Evolutionary conservation across 92 coral and sea anemone species (phyloP), one percentile per base, ranked within the genome.

Genomic region (Hydrozoanthus gracilis): DNA sequence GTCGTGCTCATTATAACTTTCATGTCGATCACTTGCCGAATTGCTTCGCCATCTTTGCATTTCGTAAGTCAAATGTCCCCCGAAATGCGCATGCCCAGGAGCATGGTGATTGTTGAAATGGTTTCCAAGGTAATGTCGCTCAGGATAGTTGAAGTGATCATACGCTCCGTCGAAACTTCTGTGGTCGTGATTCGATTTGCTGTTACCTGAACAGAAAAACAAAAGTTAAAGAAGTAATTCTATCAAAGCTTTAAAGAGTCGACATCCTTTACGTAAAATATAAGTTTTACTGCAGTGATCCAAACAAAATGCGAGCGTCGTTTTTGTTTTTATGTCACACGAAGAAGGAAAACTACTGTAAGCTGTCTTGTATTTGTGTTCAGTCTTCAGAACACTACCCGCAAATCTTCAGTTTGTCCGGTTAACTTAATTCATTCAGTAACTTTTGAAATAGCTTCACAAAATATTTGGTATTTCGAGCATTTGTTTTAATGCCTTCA

Each of bases 21-120:
- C 85, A 10, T 65, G 56, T 47, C 27, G 15, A 18, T 66, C 51
- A 35, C 58, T 80, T 5, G 73, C 85, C 44, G 61, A 13, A 12
- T 51, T 49, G 58, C 73, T 66, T 14, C 85, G 72, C 73, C 73
- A 65, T 35, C 27, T 45, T 39, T 80, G 85, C 85, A 80, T 80
- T 51, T 80, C 85, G 20, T 80, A 80, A 17, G 15, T 44, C 17
- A 67, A 70, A 0, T 80, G 70, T 12, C 62, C 62, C 54, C 69
- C 74, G 16, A 10, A 65, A 52, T 80, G 85, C 74, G 85, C 85
- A 62, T 80, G 85, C 13, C 54, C 85, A 48, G 54, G 48, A 4
- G 73, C 51, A 44, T 80, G 54, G 45, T 80, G 12, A 35, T 10
- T 60, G 7, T 80, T 27, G 39, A 27, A 27, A 27, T 27, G 39